These are phyloP conservation scores for Darevskia mixta DNA, from an alignment of 2,797 vertebrate genomes.

Conservation along the genomic window DNA sequence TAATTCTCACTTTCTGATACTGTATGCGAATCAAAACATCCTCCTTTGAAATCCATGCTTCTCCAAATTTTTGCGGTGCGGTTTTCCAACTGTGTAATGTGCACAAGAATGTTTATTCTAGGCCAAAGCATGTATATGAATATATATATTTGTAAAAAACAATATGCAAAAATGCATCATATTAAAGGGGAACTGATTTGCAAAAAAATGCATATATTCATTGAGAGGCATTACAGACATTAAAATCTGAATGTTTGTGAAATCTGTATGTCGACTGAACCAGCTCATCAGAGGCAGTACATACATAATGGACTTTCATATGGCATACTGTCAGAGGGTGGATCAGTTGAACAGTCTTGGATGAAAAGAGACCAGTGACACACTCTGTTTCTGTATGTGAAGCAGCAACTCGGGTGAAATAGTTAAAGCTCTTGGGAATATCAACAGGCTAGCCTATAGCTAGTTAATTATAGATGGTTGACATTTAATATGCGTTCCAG, in stretches of 20 bases:
- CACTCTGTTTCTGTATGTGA: background rate
- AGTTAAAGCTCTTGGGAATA: slow-evolving; percentile 7
- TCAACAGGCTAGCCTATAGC: slow-evolving; percentile 11
- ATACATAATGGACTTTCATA: background rate
- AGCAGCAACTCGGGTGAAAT: background rate
- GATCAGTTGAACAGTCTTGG: background rate
- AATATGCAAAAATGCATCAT: too few species aligned
- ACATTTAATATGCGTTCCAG: slow-evolving; percentile 24
- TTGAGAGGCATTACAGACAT: background rate
- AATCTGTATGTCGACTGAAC: background rate
- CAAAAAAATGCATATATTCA: too few species aligned
- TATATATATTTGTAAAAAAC: too few species aligned
- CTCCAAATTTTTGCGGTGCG: too few species aligned
- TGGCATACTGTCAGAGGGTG: background rate
- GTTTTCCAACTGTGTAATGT: too few species aligned
- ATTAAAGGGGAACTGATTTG: too few species aligned
- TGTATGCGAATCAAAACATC: too few species aligned
- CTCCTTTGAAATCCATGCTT: too few species aligned
- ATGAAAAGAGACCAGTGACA: background rate
- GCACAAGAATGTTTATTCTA: too few species aligned
- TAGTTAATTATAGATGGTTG: slow-evolving; percentile 14
- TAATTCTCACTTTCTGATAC: too few species aligned
- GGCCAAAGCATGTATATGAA: too few species aligned
- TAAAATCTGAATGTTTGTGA: background rate
- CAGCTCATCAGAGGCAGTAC: background rate